Evolutionary conservation across 2,797 vertebrate genomes (phyloP), one percentile per base, ranked within the genome.

Genomic region (Bryconaethiops microstoma): DNA sequence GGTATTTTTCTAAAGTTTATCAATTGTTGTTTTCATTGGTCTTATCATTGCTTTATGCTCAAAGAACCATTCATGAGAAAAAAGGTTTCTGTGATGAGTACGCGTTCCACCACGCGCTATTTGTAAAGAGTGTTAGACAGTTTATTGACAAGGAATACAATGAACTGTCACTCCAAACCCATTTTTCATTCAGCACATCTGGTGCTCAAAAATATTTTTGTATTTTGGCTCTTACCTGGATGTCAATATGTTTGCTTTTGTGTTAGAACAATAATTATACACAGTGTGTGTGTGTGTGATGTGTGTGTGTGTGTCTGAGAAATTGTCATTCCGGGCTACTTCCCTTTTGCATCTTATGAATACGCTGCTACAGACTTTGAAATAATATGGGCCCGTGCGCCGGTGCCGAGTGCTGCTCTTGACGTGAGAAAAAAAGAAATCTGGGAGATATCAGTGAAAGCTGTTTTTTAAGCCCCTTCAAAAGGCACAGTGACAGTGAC

Each of bases 381-480:
- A 92, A 93, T 88, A 85, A 82, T 80, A 84, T 86, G 85, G 85
- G 67, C 85, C 85, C 76, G 78, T 90, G 88, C 88, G 80, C 65
- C 5, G 81, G 88, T 76, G 1, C 82, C 72, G 81, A 86, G 73
- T 76, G 81, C 72, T 42, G 16, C 85, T 83, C 84, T 87, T 88
- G 83, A 88, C 86, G 82, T 72, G 68, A 86, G 87, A 91, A 92
- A 87, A n/a, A 90, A 89, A 91, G 87, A 89, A 89, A 89, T 89
- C 84, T 90, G 82, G 79, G 79, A 67, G 67, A 79, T 85, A 87
- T 76, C 82, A 89, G 82, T 77, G 82, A 87, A 85, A 78, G 77
- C 70, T 45, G 78, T 72, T 81, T 83, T 68, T 85, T 82, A 84
- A 80, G 72, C 54, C 71, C 71, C 81, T 79, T 92, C 89, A 89